These are phyloP conservation scores for Podotricha telesiphe DNA, from an alignment of 2,888 invertebrate genomes.

Conservation along the genomic window DNA sequence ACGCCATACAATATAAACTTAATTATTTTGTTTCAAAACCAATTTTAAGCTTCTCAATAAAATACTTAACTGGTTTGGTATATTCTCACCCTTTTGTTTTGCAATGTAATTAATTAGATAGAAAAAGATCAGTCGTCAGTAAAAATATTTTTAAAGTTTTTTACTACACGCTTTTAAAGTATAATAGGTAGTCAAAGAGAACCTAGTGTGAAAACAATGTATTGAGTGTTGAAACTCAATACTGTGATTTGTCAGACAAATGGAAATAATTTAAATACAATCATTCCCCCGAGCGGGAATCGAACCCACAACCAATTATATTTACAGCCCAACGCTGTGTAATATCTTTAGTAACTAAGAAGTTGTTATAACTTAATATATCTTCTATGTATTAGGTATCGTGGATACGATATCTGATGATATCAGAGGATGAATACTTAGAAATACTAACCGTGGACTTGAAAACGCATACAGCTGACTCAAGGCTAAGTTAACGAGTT, in stretches of 20 bases:
- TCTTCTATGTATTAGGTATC: conserved; percentile 82
- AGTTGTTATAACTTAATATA: neutral
- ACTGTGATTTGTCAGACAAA: too few relatives aligned
- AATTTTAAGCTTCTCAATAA: neutral
- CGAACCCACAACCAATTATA: neutral
- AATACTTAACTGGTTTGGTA: neutral
- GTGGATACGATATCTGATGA: conserved; percentile 82
- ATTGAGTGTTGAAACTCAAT: too few relatives aligned
- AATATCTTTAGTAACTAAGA: neutral
- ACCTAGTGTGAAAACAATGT: too few relatives aligned
- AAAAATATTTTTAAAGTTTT: too few relatives aligned
- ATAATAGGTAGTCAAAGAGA: too few relatives aligned
- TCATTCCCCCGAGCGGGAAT: neutral
- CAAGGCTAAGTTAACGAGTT: conserved; percentile 66
- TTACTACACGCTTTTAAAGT: too few relatives aligned
- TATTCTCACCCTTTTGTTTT: too few relatives aligned
- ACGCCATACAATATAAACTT: neutral
- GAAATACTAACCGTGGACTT: conserved; percentile 87
- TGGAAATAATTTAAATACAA: neutral
- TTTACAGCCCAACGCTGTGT: neutral
- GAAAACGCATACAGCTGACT: conserved; percentile 87
- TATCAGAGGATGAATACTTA: conserved; percentile 85
- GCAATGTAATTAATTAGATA: too few relatives aligned
- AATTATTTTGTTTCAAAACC: neutral
- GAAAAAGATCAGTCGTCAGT: too few relatives aligned